Conservation (phyloP, 2,797 vertebrate genomes). For the Sebastes ruberrimus region DNA sequence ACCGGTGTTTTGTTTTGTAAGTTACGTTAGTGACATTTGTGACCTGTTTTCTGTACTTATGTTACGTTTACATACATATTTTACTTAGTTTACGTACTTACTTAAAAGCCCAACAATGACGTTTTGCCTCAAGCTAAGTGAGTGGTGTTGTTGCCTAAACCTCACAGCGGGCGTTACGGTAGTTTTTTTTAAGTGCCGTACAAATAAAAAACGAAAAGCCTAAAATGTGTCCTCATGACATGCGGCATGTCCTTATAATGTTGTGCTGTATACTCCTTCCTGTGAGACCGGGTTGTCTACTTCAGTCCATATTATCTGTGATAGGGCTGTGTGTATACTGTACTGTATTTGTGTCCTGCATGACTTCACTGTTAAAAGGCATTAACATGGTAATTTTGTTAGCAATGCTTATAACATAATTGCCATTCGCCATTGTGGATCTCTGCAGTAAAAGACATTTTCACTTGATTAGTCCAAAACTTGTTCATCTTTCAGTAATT, state of each 20-base stretch:
- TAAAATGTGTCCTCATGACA: background rate
- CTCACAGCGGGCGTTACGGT: accelerated
- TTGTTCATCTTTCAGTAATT: background rate
- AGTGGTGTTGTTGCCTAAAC: background rate
- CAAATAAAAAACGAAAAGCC: background rate
- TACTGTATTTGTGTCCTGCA: background rate
- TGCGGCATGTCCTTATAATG: background rate
- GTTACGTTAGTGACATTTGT: background rate
- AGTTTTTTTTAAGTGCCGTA: background rate
- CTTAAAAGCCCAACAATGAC: background rate
- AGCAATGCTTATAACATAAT: background rate
- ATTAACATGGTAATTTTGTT: background rate
- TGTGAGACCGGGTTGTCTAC: background rate
- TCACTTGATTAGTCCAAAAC: background rate
- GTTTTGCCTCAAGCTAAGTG: background rate
- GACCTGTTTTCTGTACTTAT: background rate
- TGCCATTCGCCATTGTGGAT: background rate
- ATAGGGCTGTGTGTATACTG: background rate
- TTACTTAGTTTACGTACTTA: background rate
- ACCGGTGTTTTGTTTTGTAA: background rate
- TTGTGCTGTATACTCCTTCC: background rate
- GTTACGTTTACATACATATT: background rate
- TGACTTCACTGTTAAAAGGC: background rate
- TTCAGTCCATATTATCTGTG: background rate
- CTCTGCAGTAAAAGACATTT: background rate